phyloP scores from a whole-genome alignment of 1,140 invertebrate species.

The Bombus polaris region DNA sequence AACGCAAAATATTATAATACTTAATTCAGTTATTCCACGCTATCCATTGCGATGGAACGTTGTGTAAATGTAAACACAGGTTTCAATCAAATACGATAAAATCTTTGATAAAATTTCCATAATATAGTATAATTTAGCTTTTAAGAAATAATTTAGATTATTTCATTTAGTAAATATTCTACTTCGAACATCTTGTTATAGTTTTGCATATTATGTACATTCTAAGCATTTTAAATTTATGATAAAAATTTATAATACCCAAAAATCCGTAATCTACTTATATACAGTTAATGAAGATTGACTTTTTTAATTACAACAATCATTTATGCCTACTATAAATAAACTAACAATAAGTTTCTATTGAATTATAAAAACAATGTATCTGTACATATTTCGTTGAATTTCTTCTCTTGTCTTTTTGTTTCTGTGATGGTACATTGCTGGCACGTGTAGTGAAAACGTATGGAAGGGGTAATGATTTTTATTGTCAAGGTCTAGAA shows the following conservation, averaged over 20 bases:
- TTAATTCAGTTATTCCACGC: not conserved
- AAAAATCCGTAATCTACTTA: too few relatives aligned
- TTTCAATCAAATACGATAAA: not conserved
- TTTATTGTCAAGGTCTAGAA: slow-evolving; percentile 18
- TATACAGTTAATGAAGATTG: too few relatives aligned
- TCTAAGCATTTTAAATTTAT: too few relatives aligned
- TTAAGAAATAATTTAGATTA: too few relatives aligned
- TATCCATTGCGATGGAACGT: not conserved
- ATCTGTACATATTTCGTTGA: too few relatives aligned
- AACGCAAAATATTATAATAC: not conserved
- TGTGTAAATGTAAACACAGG: too few relatives aligned
- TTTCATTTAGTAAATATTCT: too few relatives aligned
- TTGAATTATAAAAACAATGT: not conserved
- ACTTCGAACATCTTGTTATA: too few relatives aligned
- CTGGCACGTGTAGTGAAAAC: not conserved
- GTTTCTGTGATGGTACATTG: not conserved
- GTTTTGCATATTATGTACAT: too few relatives aligned
- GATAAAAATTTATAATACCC: too few relatives aligned
- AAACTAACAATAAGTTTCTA: not conserved
- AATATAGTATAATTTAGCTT: not conserved
- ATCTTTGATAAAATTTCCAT: not conserved
- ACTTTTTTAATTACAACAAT: too few relatives aligned
- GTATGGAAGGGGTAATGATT: not conserved
- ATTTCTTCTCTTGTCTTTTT: not conserved
- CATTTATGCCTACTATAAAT: too few relatives aligned